These are phyloP conservation scores for Teleopsis dalmanni DNA, from an alignment of 1,140 invertebrate species.

Conservation along the genomic window DNA sequence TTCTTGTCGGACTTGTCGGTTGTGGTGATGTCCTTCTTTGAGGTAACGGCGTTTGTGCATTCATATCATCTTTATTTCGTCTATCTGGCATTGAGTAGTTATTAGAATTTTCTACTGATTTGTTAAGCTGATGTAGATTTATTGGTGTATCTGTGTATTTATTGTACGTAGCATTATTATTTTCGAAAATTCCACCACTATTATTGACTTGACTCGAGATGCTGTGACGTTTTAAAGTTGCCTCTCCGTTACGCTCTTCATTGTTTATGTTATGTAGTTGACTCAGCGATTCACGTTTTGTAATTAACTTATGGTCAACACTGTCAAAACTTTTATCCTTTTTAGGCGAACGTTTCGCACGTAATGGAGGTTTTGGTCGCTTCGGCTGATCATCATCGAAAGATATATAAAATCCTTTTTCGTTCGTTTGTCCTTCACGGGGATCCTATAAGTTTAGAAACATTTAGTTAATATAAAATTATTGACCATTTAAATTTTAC, in stretches of 20 bases:
- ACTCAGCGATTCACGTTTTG: constrained; percentile 46
- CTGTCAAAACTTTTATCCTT: constrained; percentile 54
- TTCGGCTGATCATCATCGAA: constrained; percentile 83
- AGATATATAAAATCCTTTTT: constrained; percentile 92
- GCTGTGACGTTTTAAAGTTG: constrained; percentile 1
- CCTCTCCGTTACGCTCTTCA: constrained; percentile 7
- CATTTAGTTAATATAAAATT: neutral
- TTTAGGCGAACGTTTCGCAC: constrained; percentile 69
- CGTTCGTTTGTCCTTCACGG: constrained; percentile 48
- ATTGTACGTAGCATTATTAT: constrained; percentile 37
- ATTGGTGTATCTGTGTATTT: constrained; percentile 40
- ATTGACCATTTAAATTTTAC: constrained; percentile 15
- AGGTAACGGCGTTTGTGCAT: too few relatives aligned
- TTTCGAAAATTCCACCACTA: constrained; percentile 4
- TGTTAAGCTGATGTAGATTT: constrained; percentile 32
- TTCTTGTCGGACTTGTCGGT: too few relatives aligned
- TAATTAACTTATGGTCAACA: constrained; percentile 31
- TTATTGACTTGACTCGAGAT: neutral
- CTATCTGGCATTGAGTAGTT: too few relatives aligned
- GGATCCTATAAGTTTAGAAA: constrained; percentile 29
- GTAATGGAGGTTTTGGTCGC: constrained; percentile 77
- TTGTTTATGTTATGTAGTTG: constrained; percentile 44
- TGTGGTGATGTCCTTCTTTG: too few relatives aligned
- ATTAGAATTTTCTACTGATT: too few relatives aligned
- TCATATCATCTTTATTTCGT: too few relatives aligned